A percentile compares a stretch with the other conserved stretches of the same genome.
Evolutionary conservation across 2,888 invertebrate species (phyloP).

Genomic region (Acronicta leporina): DNA sequence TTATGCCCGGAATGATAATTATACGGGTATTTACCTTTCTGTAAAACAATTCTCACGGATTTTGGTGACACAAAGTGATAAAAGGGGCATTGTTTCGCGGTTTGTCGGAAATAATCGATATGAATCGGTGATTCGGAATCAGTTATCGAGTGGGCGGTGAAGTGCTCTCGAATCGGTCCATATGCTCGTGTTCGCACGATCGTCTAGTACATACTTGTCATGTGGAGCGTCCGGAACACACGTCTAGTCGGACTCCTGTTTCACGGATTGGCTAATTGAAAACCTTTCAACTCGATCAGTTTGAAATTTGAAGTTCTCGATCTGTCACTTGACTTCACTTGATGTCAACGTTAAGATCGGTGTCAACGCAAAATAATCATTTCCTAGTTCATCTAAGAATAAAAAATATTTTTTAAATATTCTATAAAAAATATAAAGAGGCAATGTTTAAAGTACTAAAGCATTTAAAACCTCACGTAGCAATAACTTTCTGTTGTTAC

Average conservation of each 20-base stretch:
- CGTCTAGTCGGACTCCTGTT: constrained; percentile 65
- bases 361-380: constrained; percentile 4
- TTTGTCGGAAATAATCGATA: constrained; percentile 71
- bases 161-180: constrained; percentile 70
- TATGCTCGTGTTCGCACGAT: constrained; percentile 68
- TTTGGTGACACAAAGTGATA: constrained; percentile 56
- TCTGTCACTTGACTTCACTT: constrained; percentile 40
- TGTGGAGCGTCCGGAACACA: constrained; percentile 68
- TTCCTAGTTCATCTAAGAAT: no score
- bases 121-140: constrained; percentile 75
- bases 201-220: constrained; percentile 71
- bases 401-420: no score
- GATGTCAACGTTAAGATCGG: constrained; percentile 14
- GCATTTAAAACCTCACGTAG: no score
- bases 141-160: constrained; percentile 71
- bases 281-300: constrained; percentile 63
- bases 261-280: constrained; percentile 74
- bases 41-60: constrained; percentile 31
- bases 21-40: constrained; percentile 23
- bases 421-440: no score
- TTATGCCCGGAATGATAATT: constrained; percentile 2
- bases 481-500: no score
- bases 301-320: constrained; percentile 54
- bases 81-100: constrained; percentile 70
- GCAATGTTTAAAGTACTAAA: no score